Conservation (phyloP, 2,888 invertebrate species). For the Noctua janthe region DNA sequence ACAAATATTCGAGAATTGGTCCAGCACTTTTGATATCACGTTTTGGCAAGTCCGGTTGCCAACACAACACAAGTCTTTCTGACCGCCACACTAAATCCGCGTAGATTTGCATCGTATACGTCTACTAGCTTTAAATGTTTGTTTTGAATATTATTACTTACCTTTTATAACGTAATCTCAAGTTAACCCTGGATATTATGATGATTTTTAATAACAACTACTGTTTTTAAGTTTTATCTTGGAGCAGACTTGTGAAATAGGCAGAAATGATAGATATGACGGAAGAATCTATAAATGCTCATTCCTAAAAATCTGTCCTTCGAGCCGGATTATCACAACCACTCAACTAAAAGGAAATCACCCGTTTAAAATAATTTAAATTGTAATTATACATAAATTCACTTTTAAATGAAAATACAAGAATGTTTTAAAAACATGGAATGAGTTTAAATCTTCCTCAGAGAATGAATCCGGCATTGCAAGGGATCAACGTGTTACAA, state of each 20-base stretch:
- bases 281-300: too few relatives aligned
- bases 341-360: not conserved
- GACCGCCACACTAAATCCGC: slow-evolving; percentile 2
- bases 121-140: not conserved
- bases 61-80: slow-evolving; percentile 16
- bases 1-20: slow-evolving; percentile 1
- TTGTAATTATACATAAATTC: not conserved
- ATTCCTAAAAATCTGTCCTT: not conserved
- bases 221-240: not conserved
- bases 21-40: slow-evolving; percentile 12
- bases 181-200: too few relatives aligned
- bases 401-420: slow-evolving; percentile 2
- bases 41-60: slow-evolving; percentile 23
- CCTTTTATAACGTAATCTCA: not conserved
- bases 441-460: slow-evolving; percentile 3
- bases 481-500: slow-evolving; percentile 32
- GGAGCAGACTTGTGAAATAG: not conserved
- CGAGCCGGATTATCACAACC: not conserved
- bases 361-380: not conserved
- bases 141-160: not conserved
- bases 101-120: not conserved
- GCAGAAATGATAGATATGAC: not conserved
- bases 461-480: slow-evolving; percentile 19
- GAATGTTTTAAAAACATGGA: not conserved
- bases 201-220: not conserved